Conservation (phyloP, 2,113 vertebrate species). For the Lipophrys pholis region DNA sequence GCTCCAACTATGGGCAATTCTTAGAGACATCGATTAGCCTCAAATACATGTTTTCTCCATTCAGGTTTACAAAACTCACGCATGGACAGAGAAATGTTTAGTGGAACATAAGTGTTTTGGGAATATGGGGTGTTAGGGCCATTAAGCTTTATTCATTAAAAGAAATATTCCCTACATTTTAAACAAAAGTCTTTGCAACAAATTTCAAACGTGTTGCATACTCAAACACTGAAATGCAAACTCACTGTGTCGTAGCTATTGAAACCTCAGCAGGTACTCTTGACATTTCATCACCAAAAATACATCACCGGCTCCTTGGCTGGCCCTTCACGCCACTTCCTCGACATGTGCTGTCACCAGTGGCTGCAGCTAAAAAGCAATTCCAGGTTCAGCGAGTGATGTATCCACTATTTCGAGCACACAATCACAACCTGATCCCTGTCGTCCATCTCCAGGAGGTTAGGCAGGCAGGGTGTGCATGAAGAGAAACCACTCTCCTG, state of each 20-base stretch:
- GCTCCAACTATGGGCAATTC: no score
- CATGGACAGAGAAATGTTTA: no score
- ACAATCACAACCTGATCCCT: constrained; percentile 20
- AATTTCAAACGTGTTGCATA: not conserved
- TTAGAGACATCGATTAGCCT: no score
- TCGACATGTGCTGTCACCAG: constrained; percentile 14
- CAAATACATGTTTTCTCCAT: no score
- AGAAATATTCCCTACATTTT: not conserved
- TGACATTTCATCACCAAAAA: constrained; percentile 4
- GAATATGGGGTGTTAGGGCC: no score
- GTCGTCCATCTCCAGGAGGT: constrained; percentile 40
- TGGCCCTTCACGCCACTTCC: constrained; percentile 22
- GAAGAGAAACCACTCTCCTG: constrained; percentile 52
- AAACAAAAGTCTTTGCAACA: accelerated
- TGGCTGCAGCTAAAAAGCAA: constrained; percentile 12
- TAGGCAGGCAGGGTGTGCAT: constrained; percentile 23
- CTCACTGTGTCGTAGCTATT: not conserved
- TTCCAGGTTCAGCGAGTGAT: constrained; percentile 11
- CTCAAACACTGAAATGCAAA: not conserved
- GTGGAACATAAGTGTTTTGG: no score
- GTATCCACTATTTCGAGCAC: constrained; percentile 11
- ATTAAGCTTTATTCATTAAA: not conserved
- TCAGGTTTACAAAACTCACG: no score
- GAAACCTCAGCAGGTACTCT: not conserved
- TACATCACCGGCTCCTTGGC: not conserved